phyloP scores from a whole-genome alignment of 1,140 invertebrate species.

The Drosophila lacertosa region DNA sequence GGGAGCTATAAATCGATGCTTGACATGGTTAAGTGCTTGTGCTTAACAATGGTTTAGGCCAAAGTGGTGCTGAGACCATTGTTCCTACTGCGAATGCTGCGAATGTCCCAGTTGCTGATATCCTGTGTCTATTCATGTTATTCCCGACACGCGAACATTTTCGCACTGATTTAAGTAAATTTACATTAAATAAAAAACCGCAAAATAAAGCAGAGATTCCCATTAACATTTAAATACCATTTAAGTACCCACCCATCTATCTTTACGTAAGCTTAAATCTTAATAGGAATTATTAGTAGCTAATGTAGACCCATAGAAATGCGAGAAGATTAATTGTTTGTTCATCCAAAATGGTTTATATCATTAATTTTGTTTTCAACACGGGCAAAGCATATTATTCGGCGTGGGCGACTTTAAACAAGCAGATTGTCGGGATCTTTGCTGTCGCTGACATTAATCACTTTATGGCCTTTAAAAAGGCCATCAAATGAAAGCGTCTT shows the following conservation, averaged over 20 bases:
- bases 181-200: background rate
- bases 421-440: constrained; percentile 31
- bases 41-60: constrained; percentile 51
- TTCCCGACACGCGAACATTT: too few relatives aligned
- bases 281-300: constrained; percentile 44
- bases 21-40: constrained; percentile 51
- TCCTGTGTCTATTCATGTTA: too few relatives aligned
- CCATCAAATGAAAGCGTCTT: constrained; percentile 34
- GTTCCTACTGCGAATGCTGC: constrained; percentile 7
- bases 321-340: constrained; percentile 77
- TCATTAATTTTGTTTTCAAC: constrained; percentile 63
- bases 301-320: constrained; percentile 54
- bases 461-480: constrained; percentile 39
- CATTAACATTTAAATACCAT: constrained; percentile 34
- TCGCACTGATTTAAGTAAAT: background rate
- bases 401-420: constrained; percentile 5
- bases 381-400: constrained; percentile 3
- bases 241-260: constrained; percentile 11
- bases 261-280: constrained; percentile 23
- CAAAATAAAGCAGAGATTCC: constrained; percentile 4
- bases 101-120: constrained; percentile 2
- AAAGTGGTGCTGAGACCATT: constrained; percentile 14
- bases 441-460: constrained; percentile 44
- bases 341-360: constrained; percentile 62
- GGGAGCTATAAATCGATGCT: constrained; percentile 48